phyloP scores from a whole-genome alignment of 2,797 vertebrate genomes.

The Kryptopterus vitreolus region DNA sequence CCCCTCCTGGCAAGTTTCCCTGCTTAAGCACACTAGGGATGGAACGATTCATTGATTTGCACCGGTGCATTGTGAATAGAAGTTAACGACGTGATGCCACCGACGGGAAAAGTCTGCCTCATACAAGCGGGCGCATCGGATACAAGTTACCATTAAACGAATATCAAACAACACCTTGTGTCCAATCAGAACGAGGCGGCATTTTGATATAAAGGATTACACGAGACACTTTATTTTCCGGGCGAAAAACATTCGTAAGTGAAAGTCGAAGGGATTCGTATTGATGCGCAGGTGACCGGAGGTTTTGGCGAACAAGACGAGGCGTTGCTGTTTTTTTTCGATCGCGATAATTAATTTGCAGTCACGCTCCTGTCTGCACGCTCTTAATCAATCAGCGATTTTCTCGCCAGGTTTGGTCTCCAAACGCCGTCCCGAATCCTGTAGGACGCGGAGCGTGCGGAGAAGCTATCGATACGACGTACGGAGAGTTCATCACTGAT shows the following conservation, averaged over 20 bases:
- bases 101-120: no score
- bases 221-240: neutral
- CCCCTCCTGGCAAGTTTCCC: no score
- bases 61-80: no score
- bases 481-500: conserved; percentile 38
- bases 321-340: neutral
- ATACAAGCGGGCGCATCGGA: no score
- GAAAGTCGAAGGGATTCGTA: neutral
- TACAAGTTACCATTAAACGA: neutral
- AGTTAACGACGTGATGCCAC: no score
- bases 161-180: neutral
- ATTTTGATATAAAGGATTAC: neutral
- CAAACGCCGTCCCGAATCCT: conserved; percentile 21
- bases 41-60: no score
- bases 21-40: no score
- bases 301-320: conserved; percentile 1
- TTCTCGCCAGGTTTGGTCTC: conserved; percentile 51
- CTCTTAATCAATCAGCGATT: conserved; percentile 40
- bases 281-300: conserved; percentile 4
- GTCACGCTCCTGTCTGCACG: conserved; percentile 13
- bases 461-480: conserved; percentile 33
- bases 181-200: neutral
- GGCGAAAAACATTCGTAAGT: neutral
- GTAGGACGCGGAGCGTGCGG: conserved; percentile 32
- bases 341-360: conserved; percentile 35